Percentiles rank a stretch among this genome's conserved stretches.
Conservation (phyloP, 2,888 invertebrate species). For the Drosophila melanocephala region DNA sequence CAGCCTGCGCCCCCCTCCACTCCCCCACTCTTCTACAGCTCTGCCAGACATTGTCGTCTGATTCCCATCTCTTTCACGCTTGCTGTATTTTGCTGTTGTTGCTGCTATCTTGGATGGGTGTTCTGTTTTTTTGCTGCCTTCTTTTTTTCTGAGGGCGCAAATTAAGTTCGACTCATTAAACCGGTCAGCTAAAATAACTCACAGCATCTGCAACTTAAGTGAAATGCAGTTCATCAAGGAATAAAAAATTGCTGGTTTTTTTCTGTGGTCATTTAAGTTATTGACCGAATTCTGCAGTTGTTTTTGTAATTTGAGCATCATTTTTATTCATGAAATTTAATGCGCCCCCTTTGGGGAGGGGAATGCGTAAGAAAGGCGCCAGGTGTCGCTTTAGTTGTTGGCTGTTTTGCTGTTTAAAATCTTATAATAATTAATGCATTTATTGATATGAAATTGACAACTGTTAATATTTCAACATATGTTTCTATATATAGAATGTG, state of each 20-base stretch:
- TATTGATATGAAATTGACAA: constrained; percentile 29
- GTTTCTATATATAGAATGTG: constrained; percentile 8
- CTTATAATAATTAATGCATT: constrained; percentile 36
- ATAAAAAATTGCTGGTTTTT: constrained; percentile 40
- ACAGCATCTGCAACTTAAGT: constrained; percentile 58
- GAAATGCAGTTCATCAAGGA: constrained; percentile 57
- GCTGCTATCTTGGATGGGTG: constrained; percentile 47
- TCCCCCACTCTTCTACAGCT: constrained; percentile 35
- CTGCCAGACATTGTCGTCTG: constrained; percentile 57
- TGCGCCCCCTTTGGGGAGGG: constrained; percentile 25
- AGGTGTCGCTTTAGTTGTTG: constrained; percentile 28
- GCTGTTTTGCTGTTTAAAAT: neutral
- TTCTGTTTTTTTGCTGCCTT: constrained; percentile 33
- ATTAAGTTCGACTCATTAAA: constrained; percentile 80
- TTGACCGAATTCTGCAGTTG: constrained; percentile 73
- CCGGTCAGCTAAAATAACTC: constrained; percentile 70
- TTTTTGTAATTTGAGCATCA: constrained; percentile 61
- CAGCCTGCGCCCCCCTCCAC: constrained; percentile 56
- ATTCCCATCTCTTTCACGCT: constrained; percentile 30
- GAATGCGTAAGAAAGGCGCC: constrained; percentile 36
- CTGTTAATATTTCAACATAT: constrained; percentile 18
- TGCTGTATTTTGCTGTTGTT: constrained; percentile 26
- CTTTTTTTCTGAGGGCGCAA: constrained; percentile 66
- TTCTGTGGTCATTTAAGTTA: constrained; percentile 66
- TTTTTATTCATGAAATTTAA: constrained; percentile 59